Conservation (phyloP, 2,888 invertebrate species). For the Altica lythri region DNA sequence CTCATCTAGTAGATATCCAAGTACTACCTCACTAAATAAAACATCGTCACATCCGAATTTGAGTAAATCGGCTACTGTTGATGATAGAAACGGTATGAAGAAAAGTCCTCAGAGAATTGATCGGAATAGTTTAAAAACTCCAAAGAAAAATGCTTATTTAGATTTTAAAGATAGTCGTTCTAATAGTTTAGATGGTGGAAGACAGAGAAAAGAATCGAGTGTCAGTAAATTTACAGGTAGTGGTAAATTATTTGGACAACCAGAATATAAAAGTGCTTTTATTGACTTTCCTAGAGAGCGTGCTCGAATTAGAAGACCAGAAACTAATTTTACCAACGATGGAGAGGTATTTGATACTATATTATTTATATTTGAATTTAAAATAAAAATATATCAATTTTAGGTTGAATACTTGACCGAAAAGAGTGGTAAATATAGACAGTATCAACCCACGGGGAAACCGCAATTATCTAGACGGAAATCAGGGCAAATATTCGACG, state of each 20-base stretch:
- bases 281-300: conserved; percentile 57
- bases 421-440: conserved; percentile 45
- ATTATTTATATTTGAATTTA: not conserved
- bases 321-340: conserved; percentile 43
- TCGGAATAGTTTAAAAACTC: no score
- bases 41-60: conserved; percentile 31
- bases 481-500: conserved; percentile 47
- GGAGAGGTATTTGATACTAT: conserved; percentile 43
- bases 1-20: conserved; percentile 12
- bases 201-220: conserved; percentile 34
- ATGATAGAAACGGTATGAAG: not conserved
- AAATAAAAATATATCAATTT: conserved; percentile 32
- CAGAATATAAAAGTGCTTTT: conserved; percentile 51
- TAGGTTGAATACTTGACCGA: conserved; percentile 48
- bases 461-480: conserved; percentile 37
- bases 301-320: conserved; percentile 55
- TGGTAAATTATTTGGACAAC: conserved; percentile 43
- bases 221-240: conserved; percentile 42
- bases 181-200: conserved; percentile 33
- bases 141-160: conserved; percentile 52
- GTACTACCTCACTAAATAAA: conserved; percentile 14
- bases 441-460: conserved; percentile 25
- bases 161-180: conserved; percentile 42
- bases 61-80: conserved; percentile 9
- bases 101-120: conserved; percentile 3